Evolutionary conservation across 2,797 vertebrate species (phyloP), one percentile per base, ranked within the genome.

Genomic region (Enteromius argenteus): DNA sequence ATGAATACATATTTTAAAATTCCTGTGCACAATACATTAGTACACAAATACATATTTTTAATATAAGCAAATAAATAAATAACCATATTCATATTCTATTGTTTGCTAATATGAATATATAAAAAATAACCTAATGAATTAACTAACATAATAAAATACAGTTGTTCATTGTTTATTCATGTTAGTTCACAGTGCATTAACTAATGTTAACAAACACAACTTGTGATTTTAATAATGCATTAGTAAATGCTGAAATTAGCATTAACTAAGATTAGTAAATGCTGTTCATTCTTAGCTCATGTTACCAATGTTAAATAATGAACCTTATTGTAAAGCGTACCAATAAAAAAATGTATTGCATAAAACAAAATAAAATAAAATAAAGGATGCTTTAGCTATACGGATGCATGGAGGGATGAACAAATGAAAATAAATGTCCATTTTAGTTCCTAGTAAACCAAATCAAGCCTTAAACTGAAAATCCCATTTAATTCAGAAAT

Each of bases 401-500:
- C 1, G 3, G 21, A 5, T 3, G 37, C 4, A 1, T 42, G 11
- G 11, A 3, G 23, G 67, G 10, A 42, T 23, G 11, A n/a, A 13
- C 4, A 13, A 68, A n/a, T n/a, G 21, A 9, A 56, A n/a, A 56
- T 56, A 21, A 53, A 53, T 53, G 51, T 19, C 53, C 8, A 21
- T 19, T 39, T 68, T 5, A 39, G 21, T 42, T 42, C 10, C 21
- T 13, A n/a, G 44, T 27, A 8, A 27, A 46, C 15, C 15, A 49
- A 72, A 49, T 35, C 5, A 56, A 74, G 71, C 27, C 19, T 10
- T 74, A 23, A 37, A 23, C 3, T 15, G 32, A 23, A 75, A 37
- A 56, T 56, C 49, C 30, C 0, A 37, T 75, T 58, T 56, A 75
- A 75, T 56, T 56, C 13, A 56, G 49, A 75, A 37, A 75, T 56